Conservation (phyloP, 2,797 vertebrate species). For the Heliangelus exortis region DNA sequence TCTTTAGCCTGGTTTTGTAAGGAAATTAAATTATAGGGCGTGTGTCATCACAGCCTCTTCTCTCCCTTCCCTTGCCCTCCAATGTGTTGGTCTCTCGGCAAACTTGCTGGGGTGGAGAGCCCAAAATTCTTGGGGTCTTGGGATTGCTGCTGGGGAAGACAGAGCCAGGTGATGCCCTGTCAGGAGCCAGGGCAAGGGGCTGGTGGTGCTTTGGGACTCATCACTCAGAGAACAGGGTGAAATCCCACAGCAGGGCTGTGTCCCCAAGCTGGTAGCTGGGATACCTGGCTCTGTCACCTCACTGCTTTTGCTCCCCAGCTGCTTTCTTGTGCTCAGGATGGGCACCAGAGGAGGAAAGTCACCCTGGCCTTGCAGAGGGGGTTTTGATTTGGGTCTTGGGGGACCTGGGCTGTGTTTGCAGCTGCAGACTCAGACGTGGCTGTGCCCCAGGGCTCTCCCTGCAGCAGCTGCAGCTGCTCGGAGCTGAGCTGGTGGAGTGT, state of each 20-base stretch:
- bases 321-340: neutral
- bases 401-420: neutral
- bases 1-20: neutral
- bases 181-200: accelerated
- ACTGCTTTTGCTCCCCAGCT: neutral
- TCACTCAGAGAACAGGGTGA: neutral
- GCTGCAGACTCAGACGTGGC: accelerated
- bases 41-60: neutral
- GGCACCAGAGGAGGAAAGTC: neutral
- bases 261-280: neutral
- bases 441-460: neutral
- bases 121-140: accelerated
- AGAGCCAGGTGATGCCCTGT: accelerated
- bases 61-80: neutral
- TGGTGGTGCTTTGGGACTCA: neutral
- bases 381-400: neutral
- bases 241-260: neutral
- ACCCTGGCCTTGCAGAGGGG: accelerated
- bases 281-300: neutral
- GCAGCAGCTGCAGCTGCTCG: conserved; percentile 44
- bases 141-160: neutral
- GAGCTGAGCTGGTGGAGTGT: neutral
- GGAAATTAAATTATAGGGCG: neutral
- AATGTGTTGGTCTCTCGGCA: neutral
- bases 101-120: neutral